These are phyloP conservation scores for Thunnus thynnus DNA, from an alignment of 2,113 vertebrate species.

Conservation along the genomic window DNA sequence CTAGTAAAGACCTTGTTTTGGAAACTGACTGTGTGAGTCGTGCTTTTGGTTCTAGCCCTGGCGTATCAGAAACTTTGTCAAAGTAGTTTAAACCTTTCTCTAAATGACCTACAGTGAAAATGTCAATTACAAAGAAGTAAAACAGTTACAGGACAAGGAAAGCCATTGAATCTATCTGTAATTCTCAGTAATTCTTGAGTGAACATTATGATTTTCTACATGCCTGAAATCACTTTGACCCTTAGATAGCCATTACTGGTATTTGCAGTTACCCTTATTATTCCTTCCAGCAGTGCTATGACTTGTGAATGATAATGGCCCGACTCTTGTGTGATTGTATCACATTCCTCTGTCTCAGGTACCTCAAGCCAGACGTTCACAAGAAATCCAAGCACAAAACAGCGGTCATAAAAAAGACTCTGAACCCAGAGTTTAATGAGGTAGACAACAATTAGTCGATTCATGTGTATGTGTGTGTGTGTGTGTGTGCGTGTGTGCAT, in stretches of 20 bases:
- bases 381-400: slow-evolving; percentile 96
- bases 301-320: slow-evolving; percentile 18
- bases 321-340: neutral
- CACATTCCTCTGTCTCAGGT: slow-evolving; percentile 79
- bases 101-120: neutral
- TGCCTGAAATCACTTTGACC: slow-evolving; percentile 21
- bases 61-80: no score
- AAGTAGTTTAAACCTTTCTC: neutral
- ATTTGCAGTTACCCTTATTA: neutral
- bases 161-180: neutral
- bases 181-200: neutral
- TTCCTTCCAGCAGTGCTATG: neutral
- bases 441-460: slow-evolving; percentile 68
- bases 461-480: slow-evolving; percentile 17
- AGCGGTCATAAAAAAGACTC: slow-evolving; percentile 91
- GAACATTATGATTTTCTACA: slow-evolving; percentile 12
- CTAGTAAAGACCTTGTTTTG: no score
- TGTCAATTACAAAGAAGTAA: neutral
- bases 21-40: no score
- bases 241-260: neutral
- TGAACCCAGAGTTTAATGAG: slow-evolving; percentile 95
- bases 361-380: slow-evolving; percentile 91
- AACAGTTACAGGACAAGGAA: neutral
- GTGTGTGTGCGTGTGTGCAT: neutral
- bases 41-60: no score